Evolutionary conservation across 2,113 vertebrate genomes (phyloP).

Genomic region (Bubo bubo): DNA sequence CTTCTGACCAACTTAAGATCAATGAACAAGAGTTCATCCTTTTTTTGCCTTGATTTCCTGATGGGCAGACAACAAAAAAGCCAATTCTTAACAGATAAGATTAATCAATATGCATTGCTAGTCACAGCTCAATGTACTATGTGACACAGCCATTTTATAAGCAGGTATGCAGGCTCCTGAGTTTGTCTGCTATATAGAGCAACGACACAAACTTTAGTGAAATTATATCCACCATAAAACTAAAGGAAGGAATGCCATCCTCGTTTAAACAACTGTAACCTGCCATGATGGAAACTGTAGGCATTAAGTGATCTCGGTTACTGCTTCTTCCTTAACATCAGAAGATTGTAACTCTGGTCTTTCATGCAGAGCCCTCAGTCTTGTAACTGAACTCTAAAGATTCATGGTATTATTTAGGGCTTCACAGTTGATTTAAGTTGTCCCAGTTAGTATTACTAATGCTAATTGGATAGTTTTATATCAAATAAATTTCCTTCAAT

Average conservation of each 20-base stretch:
- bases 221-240: neutral
- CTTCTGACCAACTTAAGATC: conserved; percentile 1
- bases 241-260: neutral
- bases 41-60: conserved; percentile 8
- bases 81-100: neutral
- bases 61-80: neutral
- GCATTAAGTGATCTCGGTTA: neutral
- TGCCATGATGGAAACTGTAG: neutral
- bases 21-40: neutral
- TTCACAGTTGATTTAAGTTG: neutral
- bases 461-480: neutral
- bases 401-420: neutral
- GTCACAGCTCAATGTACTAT: neutral
- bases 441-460: neutral
- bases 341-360: neutral
- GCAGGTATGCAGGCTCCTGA: neutral
- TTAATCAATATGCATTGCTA: neutral
- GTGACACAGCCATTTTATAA: fast-evolving
- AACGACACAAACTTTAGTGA: neutral
- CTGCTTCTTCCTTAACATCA: neutral
- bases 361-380: neutral
- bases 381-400: neutral
- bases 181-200: neutral
- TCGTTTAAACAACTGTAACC: neutral
- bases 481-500: neutral